These are phyloP conservation scores for Diabrotica balteata DNA, from an alignment of 2,888 invertebrate species.

Conservation along the genomic window DNA sequence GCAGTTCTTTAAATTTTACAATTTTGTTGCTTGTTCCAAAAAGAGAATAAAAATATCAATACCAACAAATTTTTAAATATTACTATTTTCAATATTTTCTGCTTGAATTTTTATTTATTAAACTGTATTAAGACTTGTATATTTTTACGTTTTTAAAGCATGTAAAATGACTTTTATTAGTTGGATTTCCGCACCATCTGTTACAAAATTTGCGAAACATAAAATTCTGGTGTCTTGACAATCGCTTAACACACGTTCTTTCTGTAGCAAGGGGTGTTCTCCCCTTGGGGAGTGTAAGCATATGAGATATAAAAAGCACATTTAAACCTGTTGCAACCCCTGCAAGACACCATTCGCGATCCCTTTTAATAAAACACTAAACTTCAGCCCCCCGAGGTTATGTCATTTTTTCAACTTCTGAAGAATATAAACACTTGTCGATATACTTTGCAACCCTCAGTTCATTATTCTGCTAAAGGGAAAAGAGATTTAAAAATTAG, in stretches of 20 bases:
- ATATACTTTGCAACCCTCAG: slow-evolving; percentile 32
- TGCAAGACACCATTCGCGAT: slow-evolving; percentile 45
- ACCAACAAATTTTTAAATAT: no score
- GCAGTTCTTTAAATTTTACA: no score
- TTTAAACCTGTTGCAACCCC: slow-evolving; percentile 57
- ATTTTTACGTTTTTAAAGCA: no score
- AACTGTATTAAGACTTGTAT: no score
- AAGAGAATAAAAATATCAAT: no score
- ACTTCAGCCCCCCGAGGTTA: slow-evolving; percentile 49
- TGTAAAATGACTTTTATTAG: no score
- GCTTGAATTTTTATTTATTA: no score
- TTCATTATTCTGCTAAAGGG: slow-evolving; percentile 40
- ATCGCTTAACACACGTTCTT: slow-evolving; percentile 31
- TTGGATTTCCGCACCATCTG: slow-evolving; percentile 1
- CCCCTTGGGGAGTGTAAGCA: slow-evolving; percentile 48
- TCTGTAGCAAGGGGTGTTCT: slow-evolving; percentile 39
- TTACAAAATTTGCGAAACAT: slow-evolving; percentile 35
- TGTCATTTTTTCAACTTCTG: slow-evolving; percentile 48
- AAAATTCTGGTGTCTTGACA: slow-evolving; percentile 39
- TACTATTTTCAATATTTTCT: no score
- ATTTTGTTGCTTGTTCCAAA: no score
- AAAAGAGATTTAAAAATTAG: slow-evolving; percentile 45
- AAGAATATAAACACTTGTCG: slow-evolving; percentile 49
- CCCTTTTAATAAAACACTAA: slow-evolving; percentile 49
- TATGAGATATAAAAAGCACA: slow-evolving; percentile 55